Conservation (phyloP, 2,888 invertebrate species). For the Chrysotoxum bicinctum region DNA sequence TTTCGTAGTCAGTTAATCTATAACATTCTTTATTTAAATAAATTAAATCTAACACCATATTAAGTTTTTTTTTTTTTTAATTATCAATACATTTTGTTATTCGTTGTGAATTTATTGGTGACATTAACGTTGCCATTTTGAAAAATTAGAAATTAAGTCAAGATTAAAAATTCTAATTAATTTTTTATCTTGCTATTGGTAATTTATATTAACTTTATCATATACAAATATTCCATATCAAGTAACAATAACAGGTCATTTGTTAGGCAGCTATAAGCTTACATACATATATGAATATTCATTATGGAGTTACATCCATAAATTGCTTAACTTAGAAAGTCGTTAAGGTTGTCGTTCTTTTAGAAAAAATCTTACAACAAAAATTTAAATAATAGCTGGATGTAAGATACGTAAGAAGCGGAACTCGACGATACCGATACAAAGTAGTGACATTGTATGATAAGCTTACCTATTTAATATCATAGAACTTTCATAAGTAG, state of each 20-base stretch:
- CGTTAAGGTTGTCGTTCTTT: background rate
- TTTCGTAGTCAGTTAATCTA: too few species aligned
- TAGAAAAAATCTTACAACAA: background rate
- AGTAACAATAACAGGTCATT: slow-evolving; percentile 15
- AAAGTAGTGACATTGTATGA: background rate
- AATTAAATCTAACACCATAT: background rate
- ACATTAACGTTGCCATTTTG: slow-evolving; percentile 16
- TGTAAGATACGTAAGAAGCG: background rate
- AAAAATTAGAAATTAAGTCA: slow-evolving; percentile 17
- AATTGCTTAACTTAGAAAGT: slow-evolving; percentile 5
- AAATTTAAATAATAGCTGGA: background rate
- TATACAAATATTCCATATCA: slow-evolving; percentile 6
- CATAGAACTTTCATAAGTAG: too few species aligned
- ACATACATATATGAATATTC: slow-evolving; percentile 3
- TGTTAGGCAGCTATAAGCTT: background rate
- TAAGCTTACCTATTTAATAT: background rate
- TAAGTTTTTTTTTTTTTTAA: background rate
- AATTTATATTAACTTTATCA: background rate
- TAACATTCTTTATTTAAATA: background rate
- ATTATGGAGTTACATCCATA: background rate
- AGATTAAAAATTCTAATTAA: slow-evolving; percentile 11
- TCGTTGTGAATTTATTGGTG: background rate
- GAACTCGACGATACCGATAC: background rate
- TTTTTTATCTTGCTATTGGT: slow-evolving; percentile 3
- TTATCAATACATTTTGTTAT: background rate